These are phyloP conservation scores for Lepus americanus DNA, from an alignment of 2,113 vertebrate genomes.

Conservation along the genomic window DNA sequence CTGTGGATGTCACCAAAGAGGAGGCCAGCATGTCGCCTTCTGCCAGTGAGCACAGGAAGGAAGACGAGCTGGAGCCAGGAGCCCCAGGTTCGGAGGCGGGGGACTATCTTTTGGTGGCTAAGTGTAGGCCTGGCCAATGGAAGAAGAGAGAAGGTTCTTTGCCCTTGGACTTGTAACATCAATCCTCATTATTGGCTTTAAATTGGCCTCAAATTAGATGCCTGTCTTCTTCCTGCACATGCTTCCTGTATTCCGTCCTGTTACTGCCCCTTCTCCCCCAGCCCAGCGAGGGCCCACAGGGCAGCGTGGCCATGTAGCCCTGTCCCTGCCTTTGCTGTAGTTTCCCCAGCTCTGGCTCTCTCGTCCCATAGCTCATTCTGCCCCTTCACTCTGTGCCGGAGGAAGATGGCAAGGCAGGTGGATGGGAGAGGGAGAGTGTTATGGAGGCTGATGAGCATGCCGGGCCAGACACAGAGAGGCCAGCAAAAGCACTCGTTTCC, in stretches of 20 bases:
- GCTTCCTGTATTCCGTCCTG: constrained; percentile 50
- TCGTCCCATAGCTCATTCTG: neutral
- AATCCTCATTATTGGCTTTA: constrained; percentile 54
- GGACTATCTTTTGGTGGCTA: neutral
- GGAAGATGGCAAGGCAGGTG: neutral
- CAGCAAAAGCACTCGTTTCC: constrained; percentile 56
- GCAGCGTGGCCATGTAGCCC: neutral
- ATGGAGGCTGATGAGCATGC: neutral
- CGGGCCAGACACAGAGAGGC: constrained; percentile 61
- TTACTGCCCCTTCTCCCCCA: neutral
- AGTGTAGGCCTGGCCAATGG: neutral
- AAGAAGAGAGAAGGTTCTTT: neutral
- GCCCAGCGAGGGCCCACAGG: neutral
- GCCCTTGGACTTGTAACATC: neutral
- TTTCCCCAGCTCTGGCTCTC: neutral
- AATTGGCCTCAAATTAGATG: constrained; percentile 8
- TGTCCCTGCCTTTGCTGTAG: neutral
- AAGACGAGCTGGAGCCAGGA: neutral
- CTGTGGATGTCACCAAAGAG: neutral
- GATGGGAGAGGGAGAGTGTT: constrained; percentile 6
- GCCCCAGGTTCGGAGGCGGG: constrained; percentile 80
- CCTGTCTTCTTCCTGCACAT: neutral
- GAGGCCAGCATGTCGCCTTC: neutral
- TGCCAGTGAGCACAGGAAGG: neutral
- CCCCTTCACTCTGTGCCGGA: neutral